Percentiles rank a stretch among this genome's conserved stretches.
Conservation (phyloP, 2,113 vertebrate species). For the Dryoscopus gambensis region DNA sequence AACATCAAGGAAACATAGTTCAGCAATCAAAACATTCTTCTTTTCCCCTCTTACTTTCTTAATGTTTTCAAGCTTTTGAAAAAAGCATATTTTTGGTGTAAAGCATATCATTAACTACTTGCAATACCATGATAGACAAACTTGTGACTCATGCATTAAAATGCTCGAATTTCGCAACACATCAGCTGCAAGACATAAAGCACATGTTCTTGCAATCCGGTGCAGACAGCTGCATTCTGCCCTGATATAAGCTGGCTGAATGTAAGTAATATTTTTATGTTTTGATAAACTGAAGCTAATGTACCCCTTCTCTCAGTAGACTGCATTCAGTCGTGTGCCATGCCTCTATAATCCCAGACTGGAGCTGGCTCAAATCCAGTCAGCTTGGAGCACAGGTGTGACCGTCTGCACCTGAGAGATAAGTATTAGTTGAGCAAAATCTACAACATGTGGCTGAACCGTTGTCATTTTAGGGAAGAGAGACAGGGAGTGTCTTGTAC, state of each 20-base stretch:
- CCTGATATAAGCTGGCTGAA: background rate
- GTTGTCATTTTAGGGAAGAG: background rate
- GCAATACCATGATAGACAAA: background rate
- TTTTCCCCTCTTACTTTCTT: background rate
- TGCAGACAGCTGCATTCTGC: background rate
- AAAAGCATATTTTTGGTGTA: background rate
- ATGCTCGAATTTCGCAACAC: constrained; percentile 1
- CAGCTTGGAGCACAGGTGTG: background rate
- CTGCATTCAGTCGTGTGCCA: background rate
- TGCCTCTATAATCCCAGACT: background rate
- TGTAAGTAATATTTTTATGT: background rate
- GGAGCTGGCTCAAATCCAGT: background rate
- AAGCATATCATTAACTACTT: background rate
- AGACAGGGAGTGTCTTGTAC: background rate
- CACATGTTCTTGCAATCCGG: background rate
- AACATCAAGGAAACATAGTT: background rate
- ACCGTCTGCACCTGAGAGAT: constrained; percentile 6
- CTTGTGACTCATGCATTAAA: background rate
- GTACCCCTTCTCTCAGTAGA: background rate
- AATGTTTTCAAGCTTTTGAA: background rate
- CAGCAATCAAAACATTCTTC: background rate
- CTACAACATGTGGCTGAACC: background rate
- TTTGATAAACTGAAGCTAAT: background rate
- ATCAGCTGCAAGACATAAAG: constrained; percentile 31
- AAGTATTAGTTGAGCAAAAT: background rate